These are phyloP conservation scores for Naja naja DNA, from an alignment of 2,113 vertebrate species.

Conservation along the genomic window DNA sequence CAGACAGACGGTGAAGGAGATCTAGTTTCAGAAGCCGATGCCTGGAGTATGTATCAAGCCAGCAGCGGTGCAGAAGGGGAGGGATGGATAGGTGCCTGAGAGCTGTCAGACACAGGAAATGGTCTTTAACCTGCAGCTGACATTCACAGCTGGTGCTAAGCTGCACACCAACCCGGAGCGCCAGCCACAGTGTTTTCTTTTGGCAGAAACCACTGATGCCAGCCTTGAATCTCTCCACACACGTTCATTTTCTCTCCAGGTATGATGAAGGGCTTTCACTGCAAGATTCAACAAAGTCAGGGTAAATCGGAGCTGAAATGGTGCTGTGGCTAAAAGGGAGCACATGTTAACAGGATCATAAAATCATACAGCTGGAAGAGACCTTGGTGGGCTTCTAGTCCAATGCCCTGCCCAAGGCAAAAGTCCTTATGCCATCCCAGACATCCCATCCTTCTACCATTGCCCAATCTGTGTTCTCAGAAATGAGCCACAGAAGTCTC, in stretches of 20 bases:
- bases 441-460: not conserved
- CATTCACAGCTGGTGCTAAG: slow-evolving; percentile 22
- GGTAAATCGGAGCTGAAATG: not conserved
- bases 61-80: not conserved
- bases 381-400: not conserved
- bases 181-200: slow-evolving; percentile 35
- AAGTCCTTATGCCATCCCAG: not conserved
- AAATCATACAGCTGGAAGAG: not conserved
- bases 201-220: not conserved
- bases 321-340: not conserved
- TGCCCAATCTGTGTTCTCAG: not conserved
- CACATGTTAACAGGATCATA: not conserved
- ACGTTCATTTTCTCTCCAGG: not conserved
- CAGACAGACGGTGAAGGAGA: slow-evolving; percentile 26
- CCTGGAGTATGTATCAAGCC: slow-evolving; percentile 15
- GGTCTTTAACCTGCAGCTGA: not conserved
- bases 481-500: not conserved
- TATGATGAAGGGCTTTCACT: not conserved
- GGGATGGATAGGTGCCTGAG: slow-evolving; percentile 48
- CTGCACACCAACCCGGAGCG: slow-evolving; percentile 21
- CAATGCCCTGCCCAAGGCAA: not conserved
- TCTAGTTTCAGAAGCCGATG: slow-evolving; percentile 23
- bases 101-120: slow-evolving; percentile 58
- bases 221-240: not conserved
- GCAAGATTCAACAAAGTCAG: no score